Percentiles rank a stretch among this genome's conserved stretches.
Conservation (phyloP, 2,888 invertebrate species). For the Nasonia oneida region DNA sequence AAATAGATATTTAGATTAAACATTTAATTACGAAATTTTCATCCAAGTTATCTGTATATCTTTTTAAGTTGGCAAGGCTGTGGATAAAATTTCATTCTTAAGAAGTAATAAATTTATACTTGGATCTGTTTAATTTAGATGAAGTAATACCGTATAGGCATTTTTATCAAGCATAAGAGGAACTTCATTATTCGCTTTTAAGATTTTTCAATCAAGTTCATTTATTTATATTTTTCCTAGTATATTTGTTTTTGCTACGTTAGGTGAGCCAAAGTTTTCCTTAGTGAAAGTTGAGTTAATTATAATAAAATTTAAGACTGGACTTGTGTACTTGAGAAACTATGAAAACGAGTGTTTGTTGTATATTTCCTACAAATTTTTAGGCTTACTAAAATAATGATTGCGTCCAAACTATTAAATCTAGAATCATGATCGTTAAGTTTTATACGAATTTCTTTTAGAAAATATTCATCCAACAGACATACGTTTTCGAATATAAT, state of each 20-base stretch:
- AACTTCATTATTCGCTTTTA: constrained; percentile 41
- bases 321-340: constrained; percentile 52
- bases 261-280: constrained; percentile 58
- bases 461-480: constrained; percentile 22
- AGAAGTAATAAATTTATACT: constrained; percentile 55
- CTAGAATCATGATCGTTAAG: constrained; percentile 20
- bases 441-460: constrained; percentile 29
- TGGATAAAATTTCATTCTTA: constrained; percentile 57
- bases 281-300: constrained; percentile 57
- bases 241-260: constrained; percentile 35
- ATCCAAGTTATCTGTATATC: constrained; percentile 49
- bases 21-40: constrained; percentile 56
- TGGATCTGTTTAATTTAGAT: constrained; percentile 54
- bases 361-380: constrained; percentile 34
- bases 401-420: constrained; percentile 33
- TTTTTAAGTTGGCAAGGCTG: constrained; percentile 62
- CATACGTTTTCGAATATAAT: constrained; percentile 44
- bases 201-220: constrained; percentile 45
- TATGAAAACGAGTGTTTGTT: constrained; percentile 49
- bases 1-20: constrained; percentile 40
- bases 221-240: constrained; percentile 35
- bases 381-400: constrained; percentile 11
- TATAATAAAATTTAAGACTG: constrained; percentile 60
- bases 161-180: constrained; percentile 41
- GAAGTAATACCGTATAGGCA: constrained; percentile 36